Conservation (phyloP, 2,888 invertebrate genomes). For the Falcaria lacertinaria region DNA sequence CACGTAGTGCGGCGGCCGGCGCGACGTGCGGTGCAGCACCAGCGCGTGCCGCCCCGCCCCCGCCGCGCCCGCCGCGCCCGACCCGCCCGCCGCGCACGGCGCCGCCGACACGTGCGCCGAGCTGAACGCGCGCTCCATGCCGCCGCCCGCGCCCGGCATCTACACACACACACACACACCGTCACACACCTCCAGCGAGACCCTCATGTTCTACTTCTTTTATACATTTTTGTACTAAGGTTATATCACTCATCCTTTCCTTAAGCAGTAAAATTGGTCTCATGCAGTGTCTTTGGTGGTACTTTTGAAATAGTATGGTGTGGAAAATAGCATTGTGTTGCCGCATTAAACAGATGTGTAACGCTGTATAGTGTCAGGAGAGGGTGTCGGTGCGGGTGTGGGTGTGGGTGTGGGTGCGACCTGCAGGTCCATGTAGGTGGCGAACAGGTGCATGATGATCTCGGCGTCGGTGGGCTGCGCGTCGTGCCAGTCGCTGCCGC, state of each 20-base stretch:
- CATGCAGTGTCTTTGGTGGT: too few relatives aligned
- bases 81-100: constrained; percentile 37
- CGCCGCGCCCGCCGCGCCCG: constrained; percentile 58
- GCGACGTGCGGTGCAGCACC: constrained; percentile 77
- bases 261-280: too few relatives aligned
- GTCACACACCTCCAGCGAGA: too few relatives aligned
- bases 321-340: too few relatives aligned
- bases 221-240: too few relatives aligned
- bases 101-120: constrained; percentile 16
- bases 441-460: constrained; percentile 91
- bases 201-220: too few relatives aligned
- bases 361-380: too few relatives aligned
- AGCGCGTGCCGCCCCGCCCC: constrained; percentile 71
- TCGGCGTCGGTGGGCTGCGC: constrained; percentile 92
- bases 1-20: constrained; percentile 85
- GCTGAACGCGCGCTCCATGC: constrained; percentile 12
- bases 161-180: constrained; percentile 64
- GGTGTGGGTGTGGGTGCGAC: too few relatives aligned
- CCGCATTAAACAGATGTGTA: too few relatives aligned
- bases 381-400: too few relatives aligned
- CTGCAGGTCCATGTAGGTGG: constrained; percentile 87
- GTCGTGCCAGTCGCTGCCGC: constrained; percentile 90
- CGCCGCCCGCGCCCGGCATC: constrained; percentile 67
- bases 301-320: too few relatives aligned
- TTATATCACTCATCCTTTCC: too few relatives aligned